phyloP scores from a whole-genome alignment of 1,140 invertebrate genomes.

The Hydropsyche tenuis region DNA sequence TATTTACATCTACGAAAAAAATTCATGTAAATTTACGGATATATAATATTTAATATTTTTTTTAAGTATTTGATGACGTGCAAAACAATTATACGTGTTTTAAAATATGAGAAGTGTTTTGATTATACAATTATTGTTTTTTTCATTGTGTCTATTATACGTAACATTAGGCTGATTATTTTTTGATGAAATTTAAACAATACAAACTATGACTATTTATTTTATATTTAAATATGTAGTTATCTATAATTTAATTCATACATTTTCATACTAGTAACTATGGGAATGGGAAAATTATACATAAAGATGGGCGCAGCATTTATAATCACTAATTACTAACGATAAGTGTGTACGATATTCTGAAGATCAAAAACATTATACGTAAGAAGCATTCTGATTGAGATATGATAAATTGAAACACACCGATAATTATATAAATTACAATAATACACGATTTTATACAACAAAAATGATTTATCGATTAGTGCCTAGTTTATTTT shows the following conservation, averaged over 20 bases:
- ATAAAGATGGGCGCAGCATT: not conserved
- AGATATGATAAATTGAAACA: constrained; percentile 11
- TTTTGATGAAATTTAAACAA: too few relatives aligned
- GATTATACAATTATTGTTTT: too few relatives aligned
- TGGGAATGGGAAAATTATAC: constrained; percentile 6
- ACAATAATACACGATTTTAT: not conserved
- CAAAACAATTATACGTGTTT: not conserved
- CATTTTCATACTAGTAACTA: not conserved
- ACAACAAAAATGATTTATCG: constrained; percentile 1
- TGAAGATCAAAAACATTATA: not conserved
- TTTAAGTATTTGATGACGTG: not conserved
- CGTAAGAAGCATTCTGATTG: not conserved
- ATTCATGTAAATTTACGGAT: not conserved
- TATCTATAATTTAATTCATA: not conserved
- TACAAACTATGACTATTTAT: too few relatives aligned
- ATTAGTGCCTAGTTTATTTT: too few relatives aligned
- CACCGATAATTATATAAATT: constrained; percentile 13
- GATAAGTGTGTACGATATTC: not conserved
- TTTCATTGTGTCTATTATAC: too few relatives aligned
- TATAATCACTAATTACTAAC: constrained; percentile 5
- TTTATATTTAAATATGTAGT: not conserved
- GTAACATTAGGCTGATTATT: too few relatives aligned
- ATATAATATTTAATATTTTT: not conserved
- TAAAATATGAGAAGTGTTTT: not conserved
- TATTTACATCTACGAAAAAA: constrained; percentile 10